These are phyloP conservation scores for Verasper variegatus DNA, from an alignment of 2,113 vertebrate genomes.

Conservation along the genomic window DNA sequence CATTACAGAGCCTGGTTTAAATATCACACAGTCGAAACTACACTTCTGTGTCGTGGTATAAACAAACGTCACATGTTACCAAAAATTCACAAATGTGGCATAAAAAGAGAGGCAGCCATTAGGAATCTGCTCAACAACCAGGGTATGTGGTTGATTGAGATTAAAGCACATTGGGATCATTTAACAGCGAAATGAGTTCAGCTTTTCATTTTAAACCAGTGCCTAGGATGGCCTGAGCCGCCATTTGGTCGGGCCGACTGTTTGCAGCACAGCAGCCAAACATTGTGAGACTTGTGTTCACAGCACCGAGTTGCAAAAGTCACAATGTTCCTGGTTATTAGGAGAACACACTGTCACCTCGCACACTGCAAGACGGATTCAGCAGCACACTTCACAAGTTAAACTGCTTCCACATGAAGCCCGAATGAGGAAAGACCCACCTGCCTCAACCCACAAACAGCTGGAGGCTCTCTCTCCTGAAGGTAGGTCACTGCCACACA, in stretches of 20 bases:
- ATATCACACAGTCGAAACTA: too few relatives aligned
- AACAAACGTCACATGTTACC: not conserved
- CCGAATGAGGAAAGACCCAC: slow-evolving; percentile 37
- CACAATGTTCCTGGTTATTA: not conserved
- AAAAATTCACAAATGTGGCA: not conserved
- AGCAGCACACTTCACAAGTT: not conserved
- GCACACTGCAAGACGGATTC: not conserved
- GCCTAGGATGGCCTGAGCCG: not conserved
- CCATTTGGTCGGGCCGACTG: too few relatives aligned
- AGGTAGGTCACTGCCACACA: slow-evolving; percentile 35
- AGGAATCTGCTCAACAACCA: not conserved
- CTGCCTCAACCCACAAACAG: slow-evolving; percentile 29
- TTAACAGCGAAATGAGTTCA: not conserved
- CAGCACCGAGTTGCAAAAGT: not conserved
- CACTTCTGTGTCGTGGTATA: not conserved
- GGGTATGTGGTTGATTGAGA: not conserved
- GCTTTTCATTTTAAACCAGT: not conserved
- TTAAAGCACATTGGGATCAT: not conserved
- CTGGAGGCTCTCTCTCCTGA: slow-evolving; percentile 52
- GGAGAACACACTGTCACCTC: not conserved
- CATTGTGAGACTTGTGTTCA: too few relatives aligned
- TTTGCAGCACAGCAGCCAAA: too few relatives aligned
- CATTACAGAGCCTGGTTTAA: too few relatives aligned
- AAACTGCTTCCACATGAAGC: not conserved
- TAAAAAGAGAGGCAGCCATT: not conserved